Conservation (phyloP, 2,113 vertebrate genomes). For the Planiliza haematocheilus region DNA sequence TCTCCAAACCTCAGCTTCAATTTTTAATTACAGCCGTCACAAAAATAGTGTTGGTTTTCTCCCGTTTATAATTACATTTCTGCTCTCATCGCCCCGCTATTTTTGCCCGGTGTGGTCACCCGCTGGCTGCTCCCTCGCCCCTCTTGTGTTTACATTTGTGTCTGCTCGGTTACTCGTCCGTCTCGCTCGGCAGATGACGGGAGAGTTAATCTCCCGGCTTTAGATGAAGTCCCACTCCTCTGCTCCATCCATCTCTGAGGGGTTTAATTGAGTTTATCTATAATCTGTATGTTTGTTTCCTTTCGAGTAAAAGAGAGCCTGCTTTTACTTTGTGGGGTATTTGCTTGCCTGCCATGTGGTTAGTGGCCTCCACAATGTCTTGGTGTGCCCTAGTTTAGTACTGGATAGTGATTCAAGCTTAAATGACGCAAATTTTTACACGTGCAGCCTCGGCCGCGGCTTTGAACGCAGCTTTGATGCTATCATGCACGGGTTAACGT, state of each 20-base stretch:
- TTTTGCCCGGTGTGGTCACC: conserved; percentile 55
- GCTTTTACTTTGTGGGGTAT: conserved; percentile 4
- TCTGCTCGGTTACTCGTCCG: conserved; percentile 41
- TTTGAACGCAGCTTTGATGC: neutral
- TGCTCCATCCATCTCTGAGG: conserved; percentile 22
- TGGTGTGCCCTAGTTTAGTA: conserved; percentile 33
- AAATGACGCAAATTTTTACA: conserved; percentile 31
- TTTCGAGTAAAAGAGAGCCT: neutral
- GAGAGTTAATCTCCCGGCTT: conserved; percentile 57
- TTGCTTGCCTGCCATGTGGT: conserved; percentile 10
- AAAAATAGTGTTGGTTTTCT: conserved; percentile 40
- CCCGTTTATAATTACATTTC: conserved; percentile 10
- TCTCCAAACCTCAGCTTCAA: conserved; percentile 23
- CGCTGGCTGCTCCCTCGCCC: conserved; percentile 37
- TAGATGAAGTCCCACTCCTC: conserved; percentile 50
- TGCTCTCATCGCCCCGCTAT: conserved; percentile 26
- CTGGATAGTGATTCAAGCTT: conserved; percentile 35
- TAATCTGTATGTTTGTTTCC: conserved; percentile 25
- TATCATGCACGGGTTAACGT: neutral
- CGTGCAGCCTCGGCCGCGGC: conserved; percentile 23
- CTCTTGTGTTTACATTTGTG: conserved; percentile 55
- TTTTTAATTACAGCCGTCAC: conserved; percentile 26
- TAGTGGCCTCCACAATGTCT: conserved; percentile 6
- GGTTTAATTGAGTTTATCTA: conserved; percentile 48
- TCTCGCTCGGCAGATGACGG: conserved; percentile 23